phyloP scores from a whole-genome alignment of 2,888 invertebrate species.

The Mechanitis messenoides region DNA sequence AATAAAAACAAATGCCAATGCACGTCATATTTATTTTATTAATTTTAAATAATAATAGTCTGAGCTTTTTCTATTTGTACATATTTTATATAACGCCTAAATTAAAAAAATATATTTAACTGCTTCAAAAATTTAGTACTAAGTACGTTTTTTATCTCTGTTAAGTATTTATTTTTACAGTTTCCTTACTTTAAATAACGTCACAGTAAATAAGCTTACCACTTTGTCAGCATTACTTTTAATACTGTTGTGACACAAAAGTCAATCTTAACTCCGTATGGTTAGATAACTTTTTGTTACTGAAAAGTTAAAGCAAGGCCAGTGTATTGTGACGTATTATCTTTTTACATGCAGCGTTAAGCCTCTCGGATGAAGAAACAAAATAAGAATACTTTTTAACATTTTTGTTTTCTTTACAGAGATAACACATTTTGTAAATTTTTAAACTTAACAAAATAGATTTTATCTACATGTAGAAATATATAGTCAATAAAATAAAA shows the following conservation, averaged over 20 bases:
- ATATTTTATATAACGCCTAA: no score
- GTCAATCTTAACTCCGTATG: not conserved
- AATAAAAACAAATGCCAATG: no score
- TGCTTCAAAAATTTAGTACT: no score
- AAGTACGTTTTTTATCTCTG: not conserved
- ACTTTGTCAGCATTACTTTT: not conserved
- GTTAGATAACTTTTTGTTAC: not conserved
- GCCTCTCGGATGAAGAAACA: constrained; percentile 14
- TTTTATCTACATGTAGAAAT: no score
- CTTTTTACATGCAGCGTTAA: constrained; percentile 18
- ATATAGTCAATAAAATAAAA: no score
- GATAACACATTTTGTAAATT: constrained; percentile 1
- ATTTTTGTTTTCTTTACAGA: constrained; percentile 9
- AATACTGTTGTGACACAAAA: not conserved
- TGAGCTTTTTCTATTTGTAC: no score
- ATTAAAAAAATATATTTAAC: no score
- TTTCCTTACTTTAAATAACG: not conserved
- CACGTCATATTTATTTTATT: no score
- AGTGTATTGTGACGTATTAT: constrained; percentile 20
- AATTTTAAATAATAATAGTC: no score
- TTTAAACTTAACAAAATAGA: not conserved
- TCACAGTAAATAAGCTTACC: not conserved
- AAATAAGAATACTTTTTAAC: constrained; percentile 13
- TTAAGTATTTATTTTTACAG: not conserved
- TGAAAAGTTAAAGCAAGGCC: not conserved